These are phyloP conservation scores for Podotricha telesiphe DNA, from an alignment of 2,888 invertebrate genomes.

Conservation along the genomic window DNA sequence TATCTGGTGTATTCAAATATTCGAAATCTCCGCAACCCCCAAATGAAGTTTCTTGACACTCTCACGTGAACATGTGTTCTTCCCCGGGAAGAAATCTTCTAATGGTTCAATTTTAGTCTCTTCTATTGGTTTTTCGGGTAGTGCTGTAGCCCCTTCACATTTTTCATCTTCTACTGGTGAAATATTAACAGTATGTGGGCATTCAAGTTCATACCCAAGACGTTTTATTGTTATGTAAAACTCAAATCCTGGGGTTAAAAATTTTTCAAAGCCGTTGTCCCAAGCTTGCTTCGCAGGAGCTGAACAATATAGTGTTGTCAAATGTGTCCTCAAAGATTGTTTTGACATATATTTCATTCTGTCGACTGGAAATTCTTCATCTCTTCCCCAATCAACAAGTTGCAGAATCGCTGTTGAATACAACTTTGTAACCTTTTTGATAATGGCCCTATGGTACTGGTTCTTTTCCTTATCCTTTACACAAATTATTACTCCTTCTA, in stretches of 20 bases:
- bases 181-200: slow-evolving; percentile 43
- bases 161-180: slow-evolving; percentile 24
- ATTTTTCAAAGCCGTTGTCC: slow-evolving; percentile 37
- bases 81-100: neutral
- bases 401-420: slow-evolving; percentile 45
- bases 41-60: slow-evolving; percentile 6
- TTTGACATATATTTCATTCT: slow-evolving; percentile 47
- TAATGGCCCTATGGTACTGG: slow-evolving; percentile 50
- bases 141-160: slow-evolving; percentile 11
- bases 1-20: slow-evolving; percentile 19
- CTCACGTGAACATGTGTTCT: neutral
- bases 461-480: slow-evolving; percentile 36
- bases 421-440: slow-evolving; percentile 44
- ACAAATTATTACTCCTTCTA: slow-evolving; percentile 45
- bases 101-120: neutral
- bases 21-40: neutral
- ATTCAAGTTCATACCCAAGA: slow-evolving; percentile 41
- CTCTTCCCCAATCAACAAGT: slow-evolving; percentile 51
- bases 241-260: slow-evolving; percentile 44
- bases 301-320: slow-evolving; percentile 46
- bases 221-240: slow-evolving; percentile 44
- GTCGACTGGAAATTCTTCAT: slow-evolving; percentile 41
- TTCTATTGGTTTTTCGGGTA: neutral
- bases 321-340: slow-evolving; percentile 40
- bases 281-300: slow-evolving; percentile 38